Conservation (phyloP, 2,113 vertebrate genomes). For the Nothoprocta pentlandii region DNA sequence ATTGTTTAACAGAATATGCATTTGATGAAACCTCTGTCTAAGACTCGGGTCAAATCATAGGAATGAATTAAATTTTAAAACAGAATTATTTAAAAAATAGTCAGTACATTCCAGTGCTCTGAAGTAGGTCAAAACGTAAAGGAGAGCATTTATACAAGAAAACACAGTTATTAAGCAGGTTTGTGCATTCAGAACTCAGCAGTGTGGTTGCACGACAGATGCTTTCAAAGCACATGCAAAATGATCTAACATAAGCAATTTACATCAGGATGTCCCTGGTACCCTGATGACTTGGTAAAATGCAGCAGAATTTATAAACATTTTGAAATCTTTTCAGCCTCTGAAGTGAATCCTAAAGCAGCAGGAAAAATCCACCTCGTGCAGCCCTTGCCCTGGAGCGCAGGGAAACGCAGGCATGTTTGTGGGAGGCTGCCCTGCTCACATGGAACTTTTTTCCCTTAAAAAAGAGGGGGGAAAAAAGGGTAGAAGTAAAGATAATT, state of each 20-base stretch:
- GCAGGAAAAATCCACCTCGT: neutral
- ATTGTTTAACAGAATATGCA: neutral
- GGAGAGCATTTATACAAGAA: neutral
- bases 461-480: neutral
- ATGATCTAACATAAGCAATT: neutral
- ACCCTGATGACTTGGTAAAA: neutral
- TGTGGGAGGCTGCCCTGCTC: neutral
- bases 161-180: conserved; percentile 4
- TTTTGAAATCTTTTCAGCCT: neutral
- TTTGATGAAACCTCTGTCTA: neutral
- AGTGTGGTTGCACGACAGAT: neutral
- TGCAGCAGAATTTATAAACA: neutral
- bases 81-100: neutral
- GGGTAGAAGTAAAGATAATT: neutral
- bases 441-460: neutral
- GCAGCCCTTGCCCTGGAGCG: neutral
- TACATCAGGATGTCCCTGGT: neutral
- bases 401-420: neutral
- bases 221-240: conserved; percentile 12
- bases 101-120: neutral
- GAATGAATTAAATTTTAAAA: neutral
- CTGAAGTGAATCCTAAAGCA: neutral
- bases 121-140: neutral
- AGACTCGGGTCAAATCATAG: neutral
- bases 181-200: conserved; percentile 2